These are phyloP conservation scores for Tribolium madens DNA, from an alignment of 1,140 invertebrate genomes.

Conservation along the genomic window DNA sequence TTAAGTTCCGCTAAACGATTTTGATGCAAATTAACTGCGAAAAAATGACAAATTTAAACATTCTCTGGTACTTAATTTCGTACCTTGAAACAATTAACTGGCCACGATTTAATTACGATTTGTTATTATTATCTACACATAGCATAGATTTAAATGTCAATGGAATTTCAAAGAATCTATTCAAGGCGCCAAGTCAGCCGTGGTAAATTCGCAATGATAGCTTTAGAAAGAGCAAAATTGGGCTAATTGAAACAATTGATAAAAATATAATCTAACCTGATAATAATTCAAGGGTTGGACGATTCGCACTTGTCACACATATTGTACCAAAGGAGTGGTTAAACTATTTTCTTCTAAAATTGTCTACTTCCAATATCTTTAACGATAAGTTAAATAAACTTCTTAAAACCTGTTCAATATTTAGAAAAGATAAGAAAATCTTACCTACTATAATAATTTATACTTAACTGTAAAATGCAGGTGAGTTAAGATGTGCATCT, in stretches of 20 bases:
- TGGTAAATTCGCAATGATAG: slow-evolving; percentile 24
- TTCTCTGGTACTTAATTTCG: background rate
- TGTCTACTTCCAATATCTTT: slow-evolving; percentile 22
- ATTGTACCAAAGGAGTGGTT: slow-evolving; percentile 48
- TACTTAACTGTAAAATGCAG: slow-evolving; percentile 40
- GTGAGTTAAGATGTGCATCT: slow-evolving; percentile 19
- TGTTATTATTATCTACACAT: slow-evolving; percentile 8
- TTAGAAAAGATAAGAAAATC: slow-evolving; percentile 46
- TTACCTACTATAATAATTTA: background rate
- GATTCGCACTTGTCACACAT: slow-evolving; percentile 43
- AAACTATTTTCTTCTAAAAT: slow-evolving; percentile 41
- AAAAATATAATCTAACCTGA: slow-evolving; percentile 41
- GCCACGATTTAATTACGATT: slow-evolving; percentile 12
- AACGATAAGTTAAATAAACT: slow-evolving; percentile 54
- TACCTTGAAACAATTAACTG: slow-evolving; percentile 41
- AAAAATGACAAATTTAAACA: slow-evolving; percentile 23
- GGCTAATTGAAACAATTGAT: slow-evolving; percentile 4
- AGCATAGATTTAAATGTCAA: slow-evolving; percentile 14
- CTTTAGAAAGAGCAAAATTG: background rate
- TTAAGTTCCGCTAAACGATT: slow-evolving; percentile 4
- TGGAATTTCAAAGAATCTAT: slow-evolving; percentile 23
- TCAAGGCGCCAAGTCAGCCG: slow-evolving; percentile 36
- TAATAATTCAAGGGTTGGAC: slow-evolving; percentile 21
- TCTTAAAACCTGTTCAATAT: slow-evolving; percentile 55
- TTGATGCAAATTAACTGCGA: background rate